Conservation (phyloP, 2,797 vertebrate species). For the Loriculus beryllinus region DNA sequence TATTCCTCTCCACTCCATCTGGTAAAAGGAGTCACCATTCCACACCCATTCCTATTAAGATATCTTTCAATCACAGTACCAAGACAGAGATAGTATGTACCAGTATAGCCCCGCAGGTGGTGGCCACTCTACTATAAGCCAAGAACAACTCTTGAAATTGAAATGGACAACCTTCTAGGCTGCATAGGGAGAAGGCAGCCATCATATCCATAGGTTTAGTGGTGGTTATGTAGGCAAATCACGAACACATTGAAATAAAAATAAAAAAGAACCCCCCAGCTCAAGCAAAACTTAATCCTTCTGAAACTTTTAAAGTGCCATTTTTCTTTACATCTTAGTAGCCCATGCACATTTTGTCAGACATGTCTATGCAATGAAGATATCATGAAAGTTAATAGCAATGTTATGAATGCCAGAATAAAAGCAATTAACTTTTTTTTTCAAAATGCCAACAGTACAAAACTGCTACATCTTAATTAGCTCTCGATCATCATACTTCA, state of each 20-base stretch:
- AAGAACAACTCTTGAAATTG: neutral
- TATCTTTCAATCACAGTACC: neutral
- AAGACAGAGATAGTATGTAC: neutral
- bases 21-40: neutral
- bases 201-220: neutral
- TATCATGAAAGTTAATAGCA: slow-evolving; percentile 13
- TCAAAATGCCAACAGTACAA: slow-evolving; percentile 4
- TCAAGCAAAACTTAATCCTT: neutral
- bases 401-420: neutral
- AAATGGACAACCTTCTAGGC: neutral
- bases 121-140: neutral
- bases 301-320: neutral
- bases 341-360: neutral
- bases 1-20: neutral
- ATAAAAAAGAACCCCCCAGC: neutral
- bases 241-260: accelerated
- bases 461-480: slow-evolving; percentile 24
- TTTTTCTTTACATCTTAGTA: slow-evolving; percentile 4
- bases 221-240: neutral
- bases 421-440: slow-evolving; percentile 31
- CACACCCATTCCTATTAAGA: neutral
- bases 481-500: neutral
- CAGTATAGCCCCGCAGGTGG: neutral
- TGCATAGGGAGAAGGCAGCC: neutral
- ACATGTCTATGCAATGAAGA: neutral